Base-by-base conservation (phyloP, 92 coral and sea anemone species). In the Phenganax stokvisi region DNA sequence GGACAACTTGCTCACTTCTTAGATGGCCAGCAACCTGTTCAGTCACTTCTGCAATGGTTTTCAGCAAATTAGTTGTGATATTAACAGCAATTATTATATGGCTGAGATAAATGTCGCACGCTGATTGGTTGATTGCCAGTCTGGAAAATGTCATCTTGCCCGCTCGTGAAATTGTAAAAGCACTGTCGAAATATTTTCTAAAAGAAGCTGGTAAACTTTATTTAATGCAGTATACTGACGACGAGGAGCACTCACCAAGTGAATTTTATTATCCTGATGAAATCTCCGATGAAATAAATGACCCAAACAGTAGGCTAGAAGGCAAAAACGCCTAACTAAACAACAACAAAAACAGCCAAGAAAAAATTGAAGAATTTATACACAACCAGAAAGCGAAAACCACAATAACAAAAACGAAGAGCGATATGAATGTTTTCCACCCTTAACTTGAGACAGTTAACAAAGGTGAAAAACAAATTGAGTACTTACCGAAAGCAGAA, bases 381-480 rank as follows among this genome's bases (percentile, higher is more conserved):
- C 54, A 72, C 57, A 54, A 51, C 76, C 76, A 44, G 56, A 72
- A 72, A 72, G 20, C 76, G 29, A 72, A 72, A 54, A 72, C 52
- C 55, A 44, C 76, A 71, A 15, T 29, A 15, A 71, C 55, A 5
- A 71, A 71, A 71, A 71, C 76, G 25, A 37, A 71, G 51, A 71
- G 54, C 55, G 57, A 71, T 56, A 71, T 71, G 76, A 71, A 20
- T 30, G 37, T 53, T 52, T 74, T 74, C 59, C 63, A 74, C 16
- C 79, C 60, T 51, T 74, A 74, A 12, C 15, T 74, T 28, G 79
- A 53, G 79, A 52, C 79, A 53, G 17, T 74, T 2, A 74, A 74
- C 60, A 13, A 74, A 51, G 79, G 60, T 51, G 79, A 53, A 74
- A 53, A 74, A 74, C 58, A 74, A 74, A 74, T 51, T 74, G 79